Evolutionary conservation across 2,888 invertebrate species (phyloP).

Genomic region (Notodonta ziczac): DNA sequence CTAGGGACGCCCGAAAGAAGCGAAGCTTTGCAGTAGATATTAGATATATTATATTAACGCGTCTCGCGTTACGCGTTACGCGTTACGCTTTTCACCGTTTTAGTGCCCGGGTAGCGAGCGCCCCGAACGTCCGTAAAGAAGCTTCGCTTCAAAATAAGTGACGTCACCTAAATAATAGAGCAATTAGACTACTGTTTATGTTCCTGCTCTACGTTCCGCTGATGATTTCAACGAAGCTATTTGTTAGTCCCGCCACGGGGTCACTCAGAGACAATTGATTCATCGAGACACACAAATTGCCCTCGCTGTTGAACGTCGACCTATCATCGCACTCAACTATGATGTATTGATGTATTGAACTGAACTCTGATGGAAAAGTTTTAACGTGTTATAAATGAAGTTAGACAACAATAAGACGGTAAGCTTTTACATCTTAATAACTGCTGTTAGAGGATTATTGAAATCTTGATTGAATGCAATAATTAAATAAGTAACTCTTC

Average conservation of each 20-base stretch:
- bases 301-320: slow-evolving; percentile 37
- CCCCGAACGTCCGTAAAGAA: too few species aligned
- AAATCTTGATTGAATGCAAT: too few species aligned
- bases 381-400: neutral
- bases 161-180: neutral
- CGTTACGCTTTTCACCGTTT: too few species aligned
- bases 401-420: neutral
- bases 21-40: too few species aligned
- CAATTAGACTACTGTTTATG: slow-evolving; percentile 7
- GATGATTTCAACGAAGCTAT: slow-evolving; percentile 40
- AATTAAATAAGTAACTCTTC: too few species aligned
- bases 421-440: neutral
- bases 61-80: too few species aligned
- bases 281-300: slow-evolving; percentile 72
- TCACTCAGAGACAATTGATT: slow-evolving; percentile 76
- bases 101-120: too few species aligned
- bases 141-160: too few species aligned
- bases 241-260: slow-evolving; percentile 53
- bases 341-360: slow-evolving; percentile 17
- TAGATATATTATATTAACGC: too few species aligned
- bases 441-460: too few species aligned
- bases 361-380: neutral
- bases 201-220: slow-evolving; percentile 8
- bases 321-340: slow-evolving; percentile 3
- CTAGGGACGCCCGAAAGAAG: too few species aligned